A percentile compares a stretch with the other conserved stretches of the same genome.
Evolutionary conservation across 2,888 invertebrate genomes (phyloP).

Genomic region (Spialia ferax): DNA sequence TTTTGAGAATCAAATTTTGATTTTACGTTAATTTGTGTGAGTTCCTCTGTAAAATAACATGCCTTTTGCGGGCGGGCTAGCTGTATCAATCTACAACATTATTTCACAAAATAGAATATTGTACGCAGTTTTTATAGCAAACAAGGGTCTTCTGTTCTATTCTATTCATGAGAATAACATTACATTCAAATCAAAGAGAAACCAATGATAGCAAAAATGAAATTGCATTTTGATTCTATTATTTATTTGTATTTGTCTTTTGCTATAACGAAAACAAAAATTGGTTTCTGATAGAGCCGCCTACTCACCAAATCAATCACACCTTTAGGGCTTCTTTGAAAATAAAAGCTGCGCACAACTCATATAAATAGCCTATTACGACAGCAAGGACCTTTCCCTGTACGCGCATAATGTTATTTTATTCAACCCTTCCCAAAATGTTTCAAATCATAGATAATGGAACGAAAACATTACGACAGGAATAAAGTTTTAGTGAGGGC

Average conservation of each 20-base stretch:
- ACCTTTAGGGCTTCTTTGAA: slow-evolving; percentile 21
- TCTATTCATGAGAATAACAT: neutral
- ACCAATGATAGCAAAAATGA: neutral
- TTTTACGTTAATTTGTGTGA: too few species aligned
- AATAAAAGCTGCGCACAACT: slow-evolving; percentile 46
- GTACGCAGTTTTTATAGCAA: too few species aligned
- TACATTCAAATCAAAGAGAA: neutral
- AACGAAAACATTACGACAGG: slow-evolving; percentile 65
- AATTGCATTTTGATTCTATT: slow-evolving; percentile 6
- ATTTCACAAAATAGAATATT: too few species aligned
- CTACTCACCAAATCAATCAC: slow-evolving; percentile 31
- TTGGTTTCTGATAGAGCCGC: slow-evolving; percentile 24
- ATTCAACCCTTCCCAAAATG: slow-evolving; percentile 57
- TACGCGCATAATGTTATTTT: slow-evolving; percentile 59
- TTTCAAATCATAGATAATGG: slow-evolving; percentile 68
- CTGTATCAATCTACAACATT: too few species aligned
- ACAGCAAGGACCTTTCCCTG: slow-evolving; percentile 50
- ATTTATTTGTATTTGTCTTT: slow-evolving; percentile 4
- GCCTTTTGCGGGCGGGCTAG: too few species aligned
- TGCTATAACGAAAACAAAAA: slow-evolving; percentile 27
- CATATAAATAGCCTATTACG: slow-evolving; percentile 52
- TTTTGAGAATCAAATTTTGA: too few species aligned
- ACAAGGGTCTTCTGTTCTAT: too few species aligned
- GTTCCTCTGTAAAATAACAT: too few species aligned
- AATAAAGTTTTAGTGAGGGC: slow-evolving; percentile 56